Base-by-base conservation (phyloP, 2,113 vertebrate species). In the Panthera leo region DNA sequence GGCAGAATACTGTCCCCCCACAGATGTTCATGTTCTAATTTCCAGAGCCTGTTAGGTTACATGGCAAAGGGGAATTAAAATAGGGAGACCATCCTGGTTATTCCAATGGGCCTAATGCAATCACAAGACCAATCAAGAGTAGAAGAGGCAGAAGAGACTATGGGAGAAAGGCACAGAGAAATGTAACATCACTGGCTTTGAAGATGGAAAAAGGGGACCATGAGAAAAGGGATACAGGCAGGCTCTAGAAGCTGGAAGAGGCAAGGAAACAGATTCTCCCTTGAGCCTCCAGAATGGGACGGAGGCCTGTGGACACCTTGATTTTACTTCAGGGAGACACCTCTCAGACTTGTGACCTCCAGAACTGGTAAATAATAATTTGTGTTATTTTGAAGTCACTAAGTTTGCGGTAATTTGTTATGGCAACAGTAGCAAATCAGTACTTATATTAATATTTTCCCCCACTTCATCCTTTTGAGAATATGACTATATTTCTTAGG, bases 391-490 rank as follows among this genome's bases (percentile, higher is more conserved):
- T 78, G 29, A 48, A 86, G 53, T 67, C 63, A 92, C 29, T 61
- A 29, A 29, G n/a, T 89, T 83, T 92, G 39, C 58, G 34, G 34
- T 82, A 39, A 63, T 82, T 71, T 85, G 11, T 42, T 53, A 68
- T 14, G 18, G 23, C 9, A 89, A 51, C 73, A 97, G 88, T 55
- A 79, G 63, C 55, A 78, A 90, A 68, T 85, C 68, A 61, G 53
- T 51, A n/a, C 13, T 63, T 80, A 25, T 19, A 36, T 13, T 68
- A 73, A 71, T 79, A n/a, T 67, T 92, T 89, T 34, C 53, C 12
- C 36, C 36, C 13, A 90, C 80, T 92, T 86, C 34, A 48, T 78
- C n/a, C 36, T 90, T 96, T 93, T 93, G 45, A 93, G 91, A 71
- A 23, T 36, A 12, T 27, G 13, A 97, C 36, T 21, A 14, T 68